Conservation (phyloP, 2,113 vertebrate genomes). For the Rhinopomastus cyanomelas region DNA sequence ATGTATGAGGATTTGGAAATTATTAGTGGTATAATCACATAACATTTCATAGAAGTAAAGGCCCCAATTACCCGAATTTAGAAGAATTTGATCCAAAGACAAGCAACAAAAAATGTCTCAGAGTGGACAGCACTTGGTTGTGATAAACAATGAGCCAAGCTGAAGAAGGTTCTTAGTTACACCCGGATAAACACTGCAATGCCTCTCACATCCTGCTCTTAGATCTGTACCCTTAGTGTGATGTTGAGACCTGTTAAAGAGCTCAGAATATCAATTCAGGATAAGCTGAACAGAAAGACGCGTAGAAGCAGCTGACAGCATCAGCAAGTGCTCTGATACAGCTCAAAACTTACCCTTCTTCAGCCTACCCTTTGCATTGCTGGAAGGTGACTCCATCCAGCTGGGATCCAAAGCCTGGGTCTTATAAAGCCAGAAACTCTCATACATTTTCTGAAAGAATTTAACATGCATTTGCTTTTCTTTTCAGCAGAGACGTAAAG, state of each 20-base stretch:
- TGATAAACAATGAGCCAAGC: neutral
- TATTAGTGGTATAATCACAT: neutral
- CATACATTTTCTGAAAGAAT: neutral
- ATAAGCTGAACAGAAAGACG: neutral
- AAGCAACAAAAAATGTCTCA: neutral
- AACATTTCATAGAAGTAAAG: neutral
- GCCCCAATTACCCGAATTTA: neutral
- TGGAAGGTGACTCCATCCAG: neutral
- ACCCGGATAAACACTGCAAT: neutral
- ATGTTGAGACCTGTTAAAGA: rapidly evolving
- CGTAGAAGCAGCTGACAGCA: neutral
- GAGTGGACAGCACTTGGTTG: neutral
- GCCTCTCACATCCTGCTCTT: neutral
- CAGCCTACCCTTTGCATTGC: neutral
- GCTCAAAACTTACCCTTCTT: neutral
- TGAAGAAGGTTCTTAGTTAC: neutral
- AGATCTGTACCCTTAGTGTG: neutral
- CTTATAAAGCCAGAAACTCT: neutral
- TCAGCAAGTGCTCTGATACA: neutral
- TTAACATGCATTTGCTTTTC: neutral
- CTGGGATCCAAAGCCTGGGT: neutral
- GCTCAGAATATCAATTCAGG: neutral
- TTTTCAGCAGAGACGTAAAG: neutral
- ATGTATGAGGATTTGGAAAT: neutral
- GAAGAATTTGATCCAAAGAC: neutral